A percentile compares a stretch with the other conserved stretches of the same genome.
phyloP scores from a whole-genome alignment of 1,140 invertebrate genomes.

The Euura lappo region DNA sequence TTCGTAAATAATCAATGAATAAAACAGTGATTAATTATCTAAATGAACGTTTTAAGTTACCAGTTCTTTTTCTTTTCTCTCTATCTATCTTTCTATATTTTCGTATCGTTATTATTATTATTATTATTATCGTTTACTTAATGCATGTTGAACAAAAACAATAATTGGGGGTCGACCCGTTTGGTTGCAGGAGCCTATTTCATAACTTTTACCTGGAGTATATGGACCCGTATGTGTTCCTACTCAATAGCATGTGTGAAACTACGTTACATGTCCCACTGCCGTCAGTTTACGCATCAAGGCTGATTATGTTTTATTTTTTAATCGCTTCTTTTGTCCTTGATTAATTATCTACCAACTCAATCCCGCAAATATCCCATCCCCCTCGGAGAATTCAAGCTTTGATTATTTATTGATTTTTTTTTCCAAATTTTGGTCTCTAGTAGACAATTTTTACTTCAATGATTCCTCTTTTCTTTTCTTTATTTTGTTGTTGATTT shows the following conservation, averaged over 20 bases:
- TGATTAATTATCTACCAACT: conserved; percentile 5
- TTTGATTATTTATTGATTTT: too few species aligned
- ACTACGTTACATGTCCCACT: conserved; percentile 61
- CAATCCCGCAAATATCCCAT: neutral
- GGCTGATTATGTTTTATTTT: conserved; percentile 56
- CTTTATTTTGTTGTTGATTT: neutral
- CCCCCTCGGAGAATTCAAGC: neutral
- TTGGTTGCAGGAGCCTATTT: conserved; percentile 63
- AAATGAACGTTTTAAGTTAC: too few species aligned
- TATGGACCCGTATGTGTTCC: conserved; percentile 64
- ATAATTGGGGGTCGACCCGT: conserved; percentile 56
- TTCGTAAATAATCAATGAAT: too few species aligned
- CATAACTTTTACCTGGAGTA: conserved; percentile 64
- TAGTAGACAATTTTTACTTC: too few species aligned
- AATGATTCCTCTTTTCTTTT: too few species aligned
- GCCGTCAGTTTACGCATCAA: conserved; percentile 59
- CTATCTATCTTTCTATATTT: neutral
- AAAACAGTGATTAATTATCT: too few species aligned
- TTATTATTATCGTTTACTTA: neutral
- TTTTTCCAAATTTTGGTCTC: too few species aligned
- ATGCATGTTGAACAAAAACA: conserved; percentile 53
- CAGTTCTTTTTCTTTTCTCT: neutral
- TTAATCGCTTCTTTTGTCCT: conserved; percentile 9
- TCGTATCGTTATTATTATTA: neutral
- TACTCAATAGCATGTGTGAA: conserved; percentile 63